Conservation (phyloP, 1,140 invertebrate species). For the Stegodyphus mimosarum region DNA sequence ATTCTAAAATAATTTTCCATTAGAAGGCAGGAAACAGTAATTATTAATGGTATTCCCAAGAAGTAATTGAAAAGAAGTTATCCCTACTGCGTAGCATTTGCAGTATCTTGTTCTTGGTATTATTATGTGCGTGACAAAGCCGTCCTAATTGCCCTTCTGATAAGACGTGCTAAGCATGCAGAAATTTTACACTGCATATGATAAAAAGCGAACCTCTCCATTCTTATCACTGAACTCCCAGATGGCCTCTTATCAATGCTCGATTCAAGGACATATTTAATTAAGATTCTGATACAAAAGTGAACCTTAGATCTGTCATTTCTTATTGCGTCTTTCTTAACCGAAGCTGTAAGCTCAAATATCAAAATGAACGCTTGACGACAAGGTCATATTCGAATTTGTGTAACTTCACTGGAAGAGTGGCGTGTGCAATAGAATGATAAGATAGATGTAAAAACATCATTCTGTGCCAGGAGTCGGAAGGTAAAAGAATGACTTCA, state of each 20-base stretch:
- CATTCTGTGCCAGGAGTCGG: not conserved
- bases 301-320: not conserved
- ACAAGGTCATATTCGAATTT: slow-evolving; percentile 2
- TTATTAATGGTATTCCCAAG: not conserved
- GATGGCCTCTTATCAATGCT: not conserved
- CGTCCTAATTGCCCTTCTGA: slow-evolving; percentile 20
- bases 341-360: not conserved
- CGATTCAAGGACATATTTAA: not conserved
- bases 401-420: no score
- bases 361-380: not conserved
- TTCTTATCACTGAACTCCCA: not conserved
- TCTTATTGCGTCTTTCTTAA: not conserved
- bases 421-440: not conserved
- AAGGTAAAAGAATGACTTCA: not conserved
- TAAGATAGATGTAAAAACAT: not conserved
- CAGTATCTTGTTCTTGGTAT: not conserved
- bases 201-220: slow-evolving; percentile 3
- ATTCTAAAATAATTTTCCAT: not conserved
- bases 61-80: not conserved
- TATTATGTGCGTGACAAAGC: not conserved
- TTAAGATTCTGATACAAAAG: not conserved
- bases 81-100: not conserved
- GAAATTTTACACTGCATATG: not conserved
- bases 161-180: slow-evolving; percentile 13
- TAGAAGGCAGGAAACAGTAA: not conserved